phyloP scores from a whole-genome alignment of 2,113 vertebrate genomes.

The Tyrannus savana region DNA sequence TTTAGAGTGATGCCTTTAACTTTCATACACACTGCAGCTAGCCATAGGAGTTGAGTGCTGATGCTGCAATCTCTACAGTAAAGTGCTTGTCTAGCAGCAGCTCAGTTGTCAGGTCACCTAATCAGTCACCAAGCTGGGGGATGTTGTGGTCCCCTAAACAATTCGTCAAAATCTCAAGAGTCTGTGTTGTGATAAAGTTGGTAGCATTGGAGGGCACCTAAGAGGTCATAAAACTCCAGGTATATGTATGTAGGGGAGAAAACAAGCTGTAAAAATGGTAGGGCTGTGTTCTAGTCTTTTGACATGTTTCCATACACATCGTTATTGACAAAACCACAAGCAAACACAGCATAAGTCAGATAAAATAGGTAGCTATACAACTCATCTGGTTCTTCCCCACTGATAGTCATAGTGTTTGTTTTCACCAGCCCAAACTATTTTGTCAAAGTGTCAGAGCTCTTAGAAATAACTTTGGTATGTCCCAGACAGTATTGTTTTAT shows the following conservation, averaged over 20 bases:
- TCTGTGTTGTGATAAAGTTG: neutral
- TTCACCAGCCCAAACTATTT: neutral
- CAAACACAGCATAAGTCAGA: neutral
- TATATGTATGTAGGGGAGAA: neutral
- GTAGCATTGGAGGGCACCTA: neutral
- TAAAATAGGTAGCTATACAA: neutral
- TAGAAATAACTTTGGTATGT: neutral
- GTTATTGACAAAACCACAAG: neutral
- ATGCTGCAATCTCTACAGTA: neutral
- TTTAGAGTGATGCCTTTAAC: neutral
- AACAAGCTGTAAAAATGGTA: neutral
- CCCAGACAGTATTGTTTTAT: neutral
- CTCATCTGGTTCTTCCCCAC: neutral
- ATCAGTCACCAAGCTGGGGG: neutral
- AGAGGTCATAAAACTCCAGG: neutral
- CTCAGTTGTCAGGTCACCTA: neutral
- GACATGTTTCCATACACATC: neutral
- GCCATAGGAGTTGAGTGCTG: neutral
- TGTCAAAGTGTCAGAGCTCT: neutral
- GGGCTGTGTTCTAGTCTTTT: neutral
- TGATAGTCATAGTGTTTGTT: neutral
- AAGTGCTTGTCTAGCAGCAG: neutral
- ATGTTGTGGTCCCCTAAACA: neutral
- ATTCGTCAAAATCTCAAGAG: neutral
- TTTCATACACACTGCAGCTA: neutral